phyloP scores from a whole-genome alignment of 2,797 vertebrate genomes.

The Falco novaeseelandiae region DNA sequence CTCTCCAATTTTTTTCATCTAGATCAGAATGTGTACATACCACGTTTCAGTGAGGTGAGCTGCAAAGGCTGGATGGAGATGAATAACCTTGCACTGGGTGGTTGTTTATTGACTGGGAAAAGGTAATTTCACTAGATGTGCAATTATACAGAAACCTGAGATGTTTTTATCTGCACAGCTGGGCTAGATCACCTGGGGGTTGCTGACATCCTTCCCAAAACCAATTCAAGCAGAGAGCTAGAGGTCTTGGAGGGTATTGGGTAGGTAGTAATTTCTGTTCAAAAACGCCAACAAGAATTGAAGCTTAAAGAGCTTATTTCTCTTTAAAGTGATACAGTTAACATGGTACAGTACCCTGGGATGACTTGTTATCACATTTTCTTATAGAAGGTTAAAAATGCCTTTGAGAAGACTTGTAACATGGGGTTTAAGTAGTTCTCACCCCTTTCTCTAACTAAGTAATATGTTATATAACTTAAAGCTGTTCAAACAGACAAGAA shows the following conservation, averaged over 20 bases:
- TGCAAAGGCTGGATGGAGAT: not conserved
- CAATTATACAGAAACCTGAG: not conserved
- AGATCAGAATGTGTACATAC: not conserved
- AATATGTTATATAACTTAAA: not conserved
- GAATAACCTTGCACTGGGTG: not conserved
- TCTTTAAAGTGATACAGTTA: not conserved
- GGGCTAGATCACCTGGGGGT: not conserved
- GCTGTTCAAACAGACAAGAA: not conserved
- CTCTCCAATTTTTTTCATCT: not conserved
- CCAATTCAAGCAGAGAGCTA: not conserved
- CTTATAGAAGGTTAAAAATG: not conserved
- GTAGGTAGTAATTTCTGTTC: not conserved
- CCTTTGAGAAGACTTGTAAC: not conserved
- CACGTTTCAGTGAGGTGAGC: not conserved
- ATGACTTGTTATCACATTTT: not conserved
- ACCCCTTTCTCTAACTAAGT: not conserved
- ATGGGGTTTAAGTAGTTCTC: not conserved
- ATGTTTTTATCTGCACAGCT: not conserved
- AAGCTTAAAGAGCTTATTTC: not conserved
- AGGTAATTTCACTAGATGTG: not conserved
- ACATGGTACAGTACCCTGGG: not conserved
- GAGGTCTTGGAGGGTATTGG: not conserved
- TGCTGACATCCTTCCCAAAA: not conserved
- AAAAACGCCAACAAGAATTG: not conserved
- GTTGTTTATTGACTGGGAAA: not conserved